Evolutionary conservation across 2,113 vertebrate genomes (phyloP).

Genomic region (Callithrix jacchus): DNA sequence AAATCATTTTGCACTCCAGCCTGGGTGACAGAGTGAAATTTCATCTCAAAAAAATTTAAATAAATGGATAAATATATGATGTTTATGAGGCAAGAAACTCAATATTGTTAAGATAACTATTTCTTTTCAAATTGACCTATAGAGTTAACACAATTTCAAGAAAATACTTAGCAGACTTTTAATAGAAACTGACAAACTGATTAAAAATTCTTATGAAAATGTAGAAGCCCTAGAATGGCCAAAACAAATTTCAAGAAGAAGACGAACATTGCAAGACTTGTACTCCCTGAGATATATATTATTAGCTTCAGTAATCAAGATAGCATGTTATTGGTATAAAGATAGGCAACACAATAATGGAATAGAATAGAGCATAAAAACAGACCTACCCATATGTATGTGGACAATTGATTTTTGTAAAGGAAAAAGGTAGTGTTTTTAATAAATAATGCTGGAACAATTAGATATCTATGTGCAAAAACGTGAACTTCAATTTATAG

Average conservation of each 20-base stretch:
- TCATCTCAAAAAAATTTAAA: background rate
- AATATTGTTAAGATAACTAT: background rate
- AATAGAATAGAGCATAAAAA: background rate
- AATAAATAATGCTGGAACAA: background rate
- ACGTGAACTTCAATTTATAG: background rate
- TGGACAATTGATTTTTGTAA: background rate
- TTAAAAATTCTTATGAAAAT: slow-evolving; percentile 1
- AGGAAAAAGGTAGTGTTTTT: background rate
- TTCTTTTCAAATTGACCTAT: background rate
- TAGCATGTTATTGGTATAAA: background rate
- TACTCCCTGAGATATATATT: background rate
- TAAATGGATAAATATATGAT: background rate
- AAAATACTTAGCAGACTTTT: slow-evolving; percentile 18
- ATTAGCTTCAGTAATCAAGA: background rate
- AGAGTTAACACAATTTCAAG: background rate
- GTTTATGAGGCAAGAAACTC: background rate
- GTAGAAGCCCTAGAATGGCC: background rate
- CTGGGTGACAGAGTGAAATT: too few relatives aligned
- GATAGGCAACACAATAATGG: background rate
- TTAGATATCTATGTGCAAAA: background rate
- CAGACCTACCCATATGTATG: background rate
- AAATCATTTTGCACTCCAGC: too few relatives aligned
- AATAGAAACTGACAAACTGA: background rate
- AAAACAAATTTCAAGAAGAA: background rate
- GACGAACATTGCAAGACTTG: background rate